A percentile compares a stretch with the other conserved stretches of the same genome.
Evolutionary conservation across 2,797 vertebrate genomes (phyloP).

Genomic region (Geotrypetes seraphini): DNA sequence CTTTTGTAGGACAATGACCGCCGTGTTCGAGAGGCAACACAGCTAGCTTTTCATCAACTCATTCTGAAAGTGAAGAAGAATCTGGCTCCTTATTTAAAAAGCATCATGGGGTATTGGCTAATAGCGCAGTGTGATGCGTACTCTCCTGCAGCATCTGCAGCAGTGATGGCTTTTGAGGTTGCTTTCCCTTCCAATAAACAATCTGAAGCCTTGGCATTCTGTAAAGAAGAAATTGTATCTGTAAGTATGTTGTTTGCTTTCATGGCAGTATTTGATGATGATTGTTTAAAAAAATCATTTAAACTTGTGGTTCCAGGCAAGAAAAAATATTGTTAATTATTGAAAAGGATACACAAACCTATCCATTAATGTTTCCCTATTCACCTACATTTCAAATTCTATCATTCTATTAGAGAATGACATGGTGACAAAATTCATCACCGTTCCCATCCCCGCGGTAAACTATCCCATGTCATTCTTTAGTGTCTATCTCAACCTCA

Average conservation of each 20-base stretch:
- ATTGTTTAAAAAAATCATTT: neutral
- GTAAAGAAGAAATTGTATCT: slow-evolving; percentile 85
- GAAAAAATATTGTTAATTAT: too few species aligned
- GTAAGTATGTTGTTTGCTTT: slow-evolving; percentile 59
- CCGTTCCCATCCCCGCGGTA: too few species aligned
- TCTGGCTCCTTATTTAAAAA: slow-evolving; percentile 89
- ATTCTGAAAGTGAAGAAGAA: slow-evolving; percentile 89
- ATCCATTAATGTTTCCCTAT: too few species aligned
- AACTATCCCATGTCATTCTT: too few species aligned
- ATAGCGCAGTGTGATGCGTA: slow-evolving; percentile 90
- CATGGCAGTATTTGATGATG: neutral
- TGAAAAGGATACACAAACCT: too few species aligned
- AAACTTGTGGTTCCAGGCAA: too few species aligned
- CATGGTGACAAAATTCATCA: too few species aligned
- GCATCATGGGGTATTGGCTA: slow-evolving; percentile 94
- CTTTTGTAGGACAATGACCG: slow-evolving; percentile 82
- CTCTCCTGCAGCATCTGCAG: slow-evolving; percentile 80
- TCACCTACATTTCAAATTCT: neutral
- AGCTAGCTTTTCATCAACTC: slow-evolving; percentile 88
- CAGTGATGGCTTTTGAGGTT: slow-evolving; percentile 78
- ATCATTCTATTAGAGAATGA: too few species aligned
- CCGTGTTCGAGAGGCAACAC: slow-evolving; percentile 88
- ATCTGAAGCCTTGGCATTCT: slow-evolving; percentile 85
- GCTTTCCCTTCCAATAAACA: slow-evolving; percentile 87
- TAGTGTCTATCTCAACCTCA: too few species aligned